Evolutionary conservation across 2,113 vertebrate genomes (phyloP), one percentile per base, ranked within the genome.

Genomic region (Anolis carolinensis): DNA sequence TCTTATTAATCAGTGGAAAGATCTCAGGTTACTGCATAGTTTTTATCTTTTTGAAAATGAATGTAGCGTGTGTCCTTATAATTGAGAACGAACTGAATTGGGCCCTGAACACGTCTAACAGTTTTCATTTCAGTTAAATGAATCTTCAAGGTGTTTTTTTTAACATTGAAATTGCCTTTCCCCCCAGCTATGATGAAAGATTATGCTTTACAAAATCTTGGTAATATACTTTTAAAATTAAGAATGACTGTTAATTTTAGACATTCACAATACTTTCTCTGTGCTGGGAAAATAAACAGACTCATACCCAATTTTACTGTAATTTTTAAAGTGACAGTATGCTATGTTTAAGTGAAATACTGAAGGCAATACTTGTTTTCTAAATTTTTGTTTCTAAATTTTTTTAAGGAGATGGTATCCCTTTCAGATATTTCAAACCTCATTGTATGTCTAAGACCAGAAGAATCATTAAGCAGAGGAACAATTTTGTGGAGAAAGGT

Each of bases 401-500:
- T 80, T 32, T 48, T 90, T 79, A 83, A 99, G 98, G 97, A 94
- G 67, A 93, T 94, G 32, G 97, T 99, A 52, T 97, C 96, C 2
- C 89, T 99, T 7, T 94, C 97, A 65, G 98, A 99, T 55, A 68
- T 98, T 83, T 96, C 98, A 73, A 93, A 91, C 83, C 97, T 99
- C 89, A 95, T 99, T 88, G 82, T 93, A 71, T 96, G 96, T 88
- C 96, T 99, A 87, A 97, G 95, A 89, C 94, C 95, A 68, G 97
- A 99, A 1, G 98, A 99, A 86, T 98, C 98, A 4, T 93, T 99
- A 13, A 95, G 96, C 71, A 96, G 98, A 90, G 97, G 97, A 44
- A 98, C 98, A 0, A 16, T 79, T 5, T 89, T 99, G 8, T 99
- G 98, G 98, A 94, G n/a, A 81, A 81, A 67, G 85, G 85, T 86